phyloP scores from a whole-genome alignment of 1,140 invertebrate species.

The Drosophila varians region DNA sequence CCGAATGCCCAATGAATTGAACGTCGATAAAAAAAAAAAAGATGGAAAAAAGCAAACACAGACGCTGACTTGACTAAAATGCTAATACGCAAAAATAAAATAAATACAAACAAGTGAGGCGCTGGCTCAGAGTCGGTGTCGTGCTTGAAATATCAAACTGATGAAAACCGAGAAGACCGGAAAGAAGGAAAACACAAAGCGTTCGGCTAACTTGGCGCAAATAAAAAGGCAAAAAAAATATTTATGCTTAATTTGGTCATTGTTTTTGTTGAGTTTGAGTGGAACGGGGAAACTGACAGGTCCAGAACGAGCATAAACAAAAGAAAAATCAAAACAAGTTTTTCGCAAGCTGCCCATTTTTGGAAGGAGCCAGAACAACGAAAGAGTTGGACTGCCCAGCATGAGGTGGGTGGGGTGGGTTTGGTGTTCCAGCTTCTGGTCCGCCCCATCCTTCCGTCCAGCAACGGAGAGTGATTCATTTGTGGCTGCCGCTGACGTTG shows the following conservation, averaged over 20 bases:
- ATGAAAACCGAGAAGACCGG: conserved; percentile 36
- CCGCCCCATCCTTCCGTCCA: neutral
- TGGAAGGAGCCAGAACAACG: conserved; percentile 11
- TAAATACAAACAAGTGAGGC: conserved; percentile 42
- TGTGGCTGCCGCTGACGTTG: conserved; percentile 17
- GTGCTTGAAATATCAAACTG: conserved; percentile 46
- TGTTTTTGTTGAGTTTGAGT: conserved; percentile 10
- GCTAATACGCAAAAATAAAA: conserved; percentile 56
- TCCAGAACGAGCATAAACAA: conserved; percentile 3
- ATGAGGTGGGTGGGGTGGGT: conserved; percentile 5
- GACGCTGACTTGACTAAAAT: conserved; percentile 69
- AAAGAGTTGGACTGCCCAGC: conserved; percentile 1
- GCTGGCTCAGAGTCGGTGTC: conserved; percentile 9
- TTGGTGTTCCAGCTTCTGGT: too few relatives aligned
- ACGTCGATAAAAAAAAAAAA: conserved; percentile 25
- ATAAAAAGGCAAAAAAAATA: conserved; percentile 8
- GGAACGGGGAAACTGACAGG: neutral
- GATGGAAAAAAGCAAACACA: conserved; percentile 14
- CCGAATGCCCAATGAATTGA: conserved; percentile 53
- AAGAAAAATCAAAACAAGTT: conserved; percentile 27
- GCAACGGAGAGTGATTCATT: conserved; percentile 26
- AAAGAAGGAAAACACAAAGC: conserved; percentile 44
- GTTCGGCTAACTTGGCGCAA: conserved; percentile 13
- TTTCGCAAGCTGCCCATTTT: conserved; percentile 2
- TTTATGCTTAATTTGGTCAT: conserved; percentile 41